Evolutionary conservation across 1,140 invertebrate genomes (phyloP), one percentile per base, ranked within the genome.

Genomic region (Apis florea): DNA sequence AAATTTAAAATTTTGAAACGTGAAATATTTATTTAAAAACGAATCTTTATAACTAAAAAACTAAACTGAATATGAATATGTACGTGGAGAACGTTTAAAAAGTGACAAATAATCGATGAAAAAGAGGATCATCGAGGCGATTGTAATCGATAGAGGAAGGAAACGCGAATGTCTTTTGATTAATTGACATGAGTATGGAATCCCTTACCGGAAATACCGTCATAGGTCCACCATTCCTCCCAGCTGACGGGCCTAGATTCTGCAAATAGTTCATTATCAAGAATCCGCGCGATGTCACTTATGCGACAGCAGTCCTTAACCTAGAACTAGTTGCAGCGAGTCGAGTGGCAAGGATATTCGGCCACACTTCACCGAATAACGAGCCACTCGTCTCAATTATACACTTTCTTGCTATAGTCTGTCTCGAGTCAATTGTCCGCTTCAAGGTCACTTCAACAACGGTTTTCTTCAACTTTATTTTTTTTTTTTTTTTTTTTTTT

Each of bases 221-320:
- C 97, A 94, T 98, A 98, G 79, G 97, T 98, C 97, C 97, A 98
- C 97, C 97, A 98, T 95, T 97, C 97, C 92, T 98, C 97, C 97
- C 97, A 98, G 92, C 96, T 97, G 85, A 97, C 96, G 61, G 93
- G 92, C 86, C 89, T 92, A 53, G 93, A 93, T 88, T 94, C 93
- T 94, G 83, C 78, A 84, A 90, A 84, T 64, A 76, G 82, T 86
- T 89, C 61, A 66, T 87, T 80, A 79, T 87, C 82, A 87, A 83
- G 79, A 75, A 81, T 81, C 51, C 63, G 53, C 73, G 72, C n/a
- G 40, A 86, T 67, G 63, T 83, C 70, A 71, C 79, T 61, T 83
- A 24, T 31, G 64, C 53, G 67, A 63, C 53, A 83, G 64, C 72
- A 63, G 79, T 75, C 84, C 79, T 81, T 81, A 81, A 81, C 79